Percentiles rank a stretch among this genome's conserved stretches.
Evolutionary conservation across 2,888 invertebrate species (phyloP).

Genomic region (Bembecia ichneumoniformis): DNA sequence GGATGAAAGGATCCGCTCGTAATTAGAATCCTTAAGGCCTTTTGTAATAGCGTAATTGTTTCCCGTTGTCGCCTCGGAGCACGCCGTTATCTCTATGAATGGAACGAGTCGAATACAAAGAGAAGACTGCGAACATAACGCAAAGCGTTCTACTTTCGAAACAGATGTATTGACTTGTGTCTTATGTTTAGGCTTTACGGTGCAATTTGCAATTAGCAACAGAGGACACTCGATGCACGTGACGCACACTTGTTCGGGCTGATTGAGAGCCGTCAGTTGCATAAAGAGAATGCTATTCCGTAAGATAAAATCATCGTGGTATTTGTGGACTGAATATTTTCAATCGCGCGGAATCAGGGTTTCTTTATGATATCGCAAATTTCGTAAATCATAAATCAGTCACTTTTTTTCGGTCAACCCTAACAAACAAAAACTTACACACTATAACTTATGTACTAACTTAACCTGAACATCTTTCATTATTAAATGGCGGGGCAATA

Average conservation of each 20-base stretch:
- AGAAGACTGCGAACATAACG: slow-evolving; percentile 38
- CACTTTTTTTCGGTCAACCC: no score
- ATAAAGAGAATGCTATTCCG: slow-evolving; percentile 3
- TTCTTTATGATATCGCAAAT: not conserved
- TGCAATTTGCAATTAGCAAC: slow-evolving; percentile 22
- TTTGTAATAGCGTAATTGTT: slow-evolving; percentile 62
- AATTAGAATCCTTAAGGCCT: slow-evolving; percentile 63
- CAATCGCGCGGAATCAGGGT: not conserved
- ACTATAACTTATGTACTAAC: no score
- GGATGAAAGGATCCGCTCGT: slow-evolving; percentile 52
- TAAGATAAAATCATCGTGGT: not conserved
- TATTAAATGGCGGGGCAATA: no score
- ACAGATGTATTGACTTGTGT: slow-evolving; percentile 26
- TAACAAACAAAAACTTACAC: no score
- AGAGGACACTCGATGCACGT: slow-evolving; percentile 17
- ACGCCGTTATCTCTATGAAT: slow-evolving; percentile 54
- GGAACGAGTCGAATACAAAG: slow-evolving; percentile 50
- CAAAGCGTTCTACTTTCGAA: slow-evolving; percentile 28
- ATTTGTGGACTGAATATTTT: not conserved
- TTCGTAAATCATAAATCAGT: no score
- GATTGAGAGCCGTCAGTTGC: slow-evolving; percentile 58
- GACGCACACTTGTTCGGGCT: slow-evolving; percentile 22
- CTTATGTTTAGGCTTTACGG: slow-evolving; percentile 29
- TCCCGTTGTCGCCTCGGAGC: slow-evolving; percentile 54
- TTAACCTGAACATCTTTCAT: no score